Percentiles rank a stretch among this genome's conserved stretches.
phyloP scores from a whole-genome alignment of 2,888 invertebrate genomes.

The Drosophila prostipennis region DNA sequence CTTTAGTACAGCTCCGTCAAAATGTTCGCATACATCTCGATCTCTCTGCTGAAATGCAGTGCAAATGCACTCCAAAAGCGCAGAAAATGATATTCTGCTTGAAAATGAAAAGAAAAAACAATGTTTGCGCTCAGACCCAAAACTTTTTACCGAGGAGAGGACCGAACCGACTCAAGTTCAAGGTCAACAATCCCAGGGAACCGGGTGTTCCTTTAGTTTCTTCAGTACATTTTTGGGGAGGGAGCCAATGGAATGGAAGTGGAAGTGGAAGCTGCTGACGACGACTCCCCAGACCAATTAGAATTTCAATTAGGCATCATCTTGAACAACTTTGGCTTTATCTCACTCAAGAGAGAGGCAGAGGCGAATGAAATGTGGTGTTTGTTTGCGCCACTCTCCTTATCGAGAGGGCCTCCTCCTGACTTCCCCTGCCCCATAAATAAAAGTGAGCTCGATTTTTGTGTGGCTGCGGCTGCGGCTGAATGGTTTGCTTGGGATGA shows the following conservation, averaged over 20 bases:
- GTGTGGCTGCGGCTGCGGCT: slow-evolving; percentile 49
- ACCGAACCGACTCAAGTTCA: slow-evolving; percentile 54
- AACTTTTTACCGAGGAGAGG: neutral
- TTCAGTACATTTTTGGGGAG: neutral
- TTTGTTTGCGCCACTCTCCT: slow-evolving; percentile 16
- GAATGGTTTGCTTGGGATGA: slow-evolving; percentile 59
- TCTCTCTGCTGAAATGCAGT: slow-evolving; percentile 10
- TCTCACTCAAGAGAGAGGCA: slow-evolving; percentile 43
- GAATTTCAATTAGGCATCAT: slow-evolving; percentile 59
- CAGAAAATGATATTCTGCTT: slow-evolving; percentile 14
- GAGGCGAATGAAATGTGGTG: slow-evolving; percentile 1
- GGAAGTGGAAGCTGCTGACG: slow-evolving; percentile 5
- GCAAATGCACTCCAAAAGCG: slow-evolving; percentile 26
- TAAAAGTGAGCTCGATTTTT: slow-evolving; percentile 65
- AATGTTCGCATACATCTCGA: neutral
- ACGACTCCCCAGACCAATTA: slow-evolving; percentile 40
- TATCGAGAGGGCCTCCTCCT: slow-evolving; percentile 3
- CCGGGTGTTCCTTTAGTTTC: slow-evolving; percentile 14
- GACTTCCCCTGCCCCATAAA: slow-evolving; percentile 11
- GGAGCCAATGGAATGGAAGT: slow-evolving; percentile 7
- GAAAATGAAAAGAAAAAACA: slow-evolving; percentile 3
- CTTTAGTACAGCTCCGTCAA: slow-evolving; percentile 15
- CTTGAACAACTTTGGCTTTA: slow-evolving; percentile 25
- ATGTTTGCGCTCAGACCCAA: slow-evolving; percentile 3
- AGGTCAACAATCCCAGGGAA: slow-evolving; percentile 52